These are phyloP conservation scores for Microlaimidae sp. DNA, from an alignment of 2,888 invertebrate genomes.

Conservation along the genomic window DNA sequence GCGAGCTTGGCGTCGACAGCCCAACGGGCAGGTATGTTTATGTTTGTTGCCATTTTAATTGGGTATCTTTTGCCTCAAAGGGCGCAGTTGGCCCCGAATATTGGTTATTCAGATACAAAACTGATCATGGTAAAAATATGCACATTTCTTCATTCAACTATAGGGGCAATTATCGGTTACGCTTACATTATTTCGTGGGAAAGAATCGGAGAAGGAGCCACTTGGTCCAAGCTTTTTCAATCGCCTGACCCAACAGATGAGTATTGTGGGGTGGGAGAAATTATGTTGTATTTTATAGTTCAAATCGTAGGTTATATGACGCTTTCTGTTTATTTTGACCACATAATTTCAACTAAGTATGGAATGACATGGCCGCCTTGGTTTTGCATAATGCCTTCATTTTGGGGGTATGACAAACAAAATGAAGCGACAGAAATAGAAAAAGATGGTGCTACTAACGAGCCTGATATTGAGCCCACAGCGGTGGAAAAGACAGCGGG, in stretches of 20 bases:
- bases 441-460: not conserved
- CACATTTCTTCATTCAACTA: not conserved
- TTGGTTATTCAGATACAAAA: not conserved
- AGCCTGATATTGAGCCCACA: not conserved
- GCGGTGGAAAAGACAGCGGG: not conserved
- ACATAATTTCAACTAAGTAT: not conserved
- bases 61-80: not conserved
- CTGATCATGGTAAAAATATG: not conserved
- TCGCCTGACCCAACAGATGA: not conserved
- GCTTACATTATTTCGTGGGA: not conserved
- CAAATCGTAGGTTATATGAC: not conserved
- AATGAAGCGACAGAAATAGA: not conserved
- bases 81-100: not conserved
- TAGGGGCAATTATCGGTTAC: not conserved
- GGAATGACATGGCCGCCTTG: not conserved
- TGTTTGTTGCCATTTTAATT: not conserved
- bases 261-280: not conserved
- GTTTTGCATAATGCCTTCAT: not conserved
- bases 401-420: not conserved
- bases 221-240: not conserved
- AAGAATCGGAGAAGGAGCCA: not conserved
- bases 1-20: not conserved
- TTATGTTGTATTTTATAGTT: not conserved
- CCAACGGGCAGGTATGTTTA: not conserved
- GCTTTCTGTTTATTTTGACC: not conserved